Evolutionary conservation across 2,888 invertebrate genomes (phyloP).

Genomic region (Trisateles emortualis): DNA sequence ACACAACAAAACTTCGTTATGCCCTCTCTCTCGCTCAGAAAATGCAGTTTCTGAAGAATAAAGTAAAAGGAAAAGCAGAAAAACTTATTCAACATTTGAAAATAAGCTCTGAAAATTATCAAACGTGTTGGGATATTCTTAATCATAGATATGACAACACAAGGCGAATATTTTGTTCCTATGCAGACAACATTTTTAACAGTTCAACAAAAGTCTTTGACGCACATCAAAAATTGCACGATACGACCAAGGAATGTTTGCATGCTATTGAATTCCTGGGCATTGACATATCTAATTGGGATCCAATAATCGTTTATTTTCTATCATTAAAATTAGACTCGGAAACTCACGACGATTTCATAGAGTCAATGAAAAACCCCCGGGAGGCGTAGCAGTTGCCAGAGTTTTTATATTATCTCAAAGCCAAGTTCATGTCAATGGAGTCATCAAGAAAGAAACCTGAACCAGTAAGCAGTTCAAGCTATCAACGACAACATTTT

Average conservation of each 20-base stretch:
- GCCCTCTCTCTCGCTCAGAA: constrained; percentile 7
- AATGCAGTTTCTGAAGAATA: constrained; percentile 6
- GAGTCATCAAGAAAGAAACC: constrained; percentile 8
- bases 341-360: constrained; percentile 13
- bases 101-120: constrained; percentile 9
- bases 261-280: constrained; percentile 11
- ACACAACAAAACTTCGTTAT: constrained; percentile 12
- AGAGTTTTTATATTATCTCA: constrained; percentile 8
- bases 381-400: constrained; percentile 3
- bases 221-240: constrained; percentile 8
- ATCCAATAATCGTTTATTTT: constrained; percentile 6
- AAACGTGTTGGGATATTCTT: constrained; percentile 10
- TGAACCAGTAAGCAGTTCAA: not conserved
- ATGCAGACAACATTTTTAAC: not conserved
- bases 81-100: constrained; percentile 4
- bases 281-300: constrained; percentile 14
- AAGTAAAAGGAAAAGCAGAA: too few species aligned
- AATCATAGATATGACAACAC: constrained; percentile 10
- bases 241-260: constrained; percentile 6
- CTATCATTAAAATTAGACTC: constrained; percentile 12
- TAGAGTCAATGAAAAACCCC: constrained; percentile 8
- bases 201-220: constrained; percentile 5
- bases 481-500: not conserved
- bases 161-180: constrained; percentile 7
- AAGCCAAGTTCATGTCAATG: constrained; percentile 13